Percentiles rank a stretch among this genome's conserved stretches.
phyloP scores from a whole-genome alignment of 2,797 vertebrate species.

The Fistularia tabacaria region DNA sequence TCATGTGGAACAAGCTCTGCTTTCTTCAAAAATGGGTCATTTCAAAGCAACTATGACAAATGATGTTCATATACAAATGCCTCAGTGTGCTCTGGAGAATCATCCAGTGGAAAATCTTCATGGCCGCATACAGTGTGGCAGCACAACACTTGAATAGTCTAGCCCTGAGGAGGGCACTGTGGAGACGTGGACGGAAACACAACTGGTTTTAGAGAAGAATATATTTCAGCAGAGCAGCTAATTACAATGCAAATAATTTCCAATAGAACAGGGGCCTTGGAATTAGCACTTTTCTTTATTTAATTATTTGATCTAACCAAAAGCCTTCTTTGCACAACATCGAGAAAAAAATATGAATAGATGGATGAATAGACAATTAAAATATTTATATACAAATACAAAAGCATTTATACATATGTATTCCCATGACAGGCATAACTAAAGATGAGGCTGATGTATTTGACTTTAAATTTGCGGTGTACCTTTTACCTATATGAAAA shows the following conservation, averaged over 20 bases:
- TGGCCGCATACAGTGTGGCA: constrained; percentile 11
- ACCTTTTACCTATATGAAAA: too few relatives aligned
- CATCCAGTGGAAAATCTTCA: constrained; percentile 3
- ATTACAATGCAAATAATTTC: constrained; percentile 31
- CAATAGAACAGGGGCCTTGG: constrained; percentile 26
- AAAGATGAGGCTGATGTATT: too few relatives aligned
- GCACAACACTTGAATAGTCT: constrained; percentile 10
- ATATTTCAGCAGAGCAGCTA: constrained; percentile 17
- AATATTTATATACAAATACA: too few relatives aligned
- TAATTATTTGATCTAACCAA: too few relatives aligned
- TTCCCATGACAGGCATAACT: too few relatives aligned
- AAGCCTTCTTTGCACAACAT: too few relatives aligned
- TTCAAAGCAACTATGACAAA: constrained; percentile 15
- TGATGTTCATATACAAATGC: constrained; percentile 9
- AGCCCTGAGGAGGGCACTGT: constrained; percentile 70
- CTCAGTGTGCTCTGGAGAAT: neutral
- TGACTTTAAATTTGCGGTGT: too few relatives aligned
- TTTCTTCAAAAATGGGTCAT: constrained; percentile 3
- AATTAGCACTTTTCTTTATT: neutral
- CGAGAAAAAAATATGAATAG: too few relatives aligned
- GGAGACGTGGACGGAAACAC: constrained; percentile 49
- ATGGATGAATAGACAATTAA: too few relatives aligned
- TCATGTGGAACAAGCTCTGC: constrained; percentile 6
- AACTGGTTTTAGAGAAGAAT: constrained; percentile 21
- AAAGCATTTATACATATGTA: too few relatives aligned